phyloP scores from a whole-genome alignment of 2,888 invertebrate genomes.

The Timema podura region DNA sequence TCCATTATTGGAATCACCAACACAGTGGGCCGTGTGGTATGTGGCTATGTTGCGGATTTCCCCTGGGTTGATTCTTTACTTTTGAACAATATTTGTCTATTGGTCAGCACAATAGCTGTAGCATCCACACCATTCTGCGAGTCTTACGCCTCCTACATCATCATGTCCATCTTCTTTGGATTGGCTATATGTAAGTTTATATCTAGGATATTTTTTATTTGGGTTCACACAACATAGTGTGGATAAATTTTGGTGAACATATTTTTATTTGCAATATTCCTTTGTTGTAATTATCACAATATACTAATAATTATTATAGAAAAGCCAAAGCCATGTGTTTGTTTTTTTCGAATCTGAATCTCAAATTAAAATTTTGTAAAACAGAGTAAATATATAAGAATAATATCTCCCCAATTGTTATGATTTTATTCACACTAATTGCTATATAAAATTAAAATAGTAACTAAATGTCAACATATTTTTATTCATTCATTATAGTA shows the following conservation, averaged over 20 bases:
- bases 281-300: conserved; percentile 13
- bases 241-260: no score
- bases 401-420: no score
- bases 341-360: no score
- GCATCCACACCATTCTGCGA: conserved; percentile 79
- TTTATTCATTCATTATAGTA: no score
- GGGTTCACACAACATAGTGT: no score
- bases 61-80: conserved; percentile 87
- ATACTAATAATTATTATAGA: background rate
- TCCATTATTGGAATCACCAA: conserved; percentile 91
- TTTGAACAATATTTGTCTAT: conserved; percentile 89
- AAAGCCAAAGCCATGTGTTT: no score
- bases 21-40: conserved; percentile 84
- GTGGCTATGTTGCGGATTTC: conserved; percentile 88
- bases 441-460: no score
- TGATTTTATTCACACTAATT: no score
- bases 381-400: no score
- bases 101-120: conserved; percentile 83
- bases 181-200: conserved; percentile 80
- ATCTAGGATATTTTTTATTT: background rate
- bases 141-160: conserved; percentile 69
- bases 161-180: conserved; percentile 84
- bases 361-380: no score
- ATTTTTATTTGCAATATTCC: background rate
- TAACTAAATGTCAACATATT: no score